phyloP scores from a whole-genome alignment of 2,797 vertebrate species.

The Diplodus puntazzo region DNA sequence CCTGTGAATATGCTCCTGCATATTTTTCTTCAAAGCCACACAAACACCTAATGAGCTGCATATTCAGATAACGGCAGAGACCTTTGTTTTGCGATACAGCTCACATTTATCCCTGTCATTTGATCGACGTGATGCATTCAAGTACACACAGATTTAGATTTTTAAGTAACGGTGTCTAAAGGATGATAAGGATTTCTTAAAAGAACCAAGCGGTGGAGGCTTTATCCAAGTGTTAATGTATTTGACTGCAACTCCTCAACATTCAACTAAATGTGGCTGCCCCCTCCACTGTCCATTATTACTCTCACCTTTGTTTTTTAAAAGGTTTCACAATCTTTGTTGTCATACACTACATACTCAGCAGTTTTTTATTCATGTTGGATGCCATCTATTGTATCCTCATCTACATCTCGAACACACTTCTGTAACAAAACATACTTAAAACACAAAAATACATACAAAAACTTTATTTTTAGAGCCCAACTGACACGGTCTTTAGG shows the following conservation, averaged over 20 bases:
- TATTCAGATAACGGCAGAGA: conserved; percentile 32
- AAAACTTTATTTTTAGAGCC: no score
- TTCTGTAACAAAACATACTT: no score
- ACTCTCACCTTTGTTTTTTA: no score
- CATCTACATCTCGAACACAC: no score
- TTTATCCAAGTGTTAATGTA: neutral
- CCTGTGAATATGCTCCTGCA: conserved; percentile 90
- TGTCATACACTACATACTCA: no score
- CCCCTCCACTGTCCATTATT: no score
- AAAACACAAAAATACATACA: no score
- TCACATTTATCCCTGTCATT: conserved; percentile 11
- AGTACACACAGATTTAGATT: conserved; percentile 3
- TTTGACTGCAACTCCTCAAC: neutral
- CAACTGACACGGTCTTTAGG: no score
- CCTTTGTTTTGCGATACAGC: conserved; percentile 6
- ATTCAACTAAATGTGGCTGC: no score
- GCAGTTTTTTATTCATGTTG: no score
- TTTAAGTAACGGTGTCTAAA: conserved; percentile 10
- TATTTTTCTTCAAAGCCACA: conserved; percentile 92
- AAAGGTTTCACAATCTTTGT: no score
- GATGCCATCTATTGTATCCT: no score
- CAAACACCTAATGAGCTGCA: conserved; percentile 84
- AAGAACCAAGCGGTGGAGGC: neutral
- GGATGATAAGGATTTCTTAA: conserved; percentile 20
- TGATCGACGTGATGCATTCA: conserved; percentile 38